Conservation (phyloP, 2,797 vertebrate species). For the Rhinella marina region DNA sequence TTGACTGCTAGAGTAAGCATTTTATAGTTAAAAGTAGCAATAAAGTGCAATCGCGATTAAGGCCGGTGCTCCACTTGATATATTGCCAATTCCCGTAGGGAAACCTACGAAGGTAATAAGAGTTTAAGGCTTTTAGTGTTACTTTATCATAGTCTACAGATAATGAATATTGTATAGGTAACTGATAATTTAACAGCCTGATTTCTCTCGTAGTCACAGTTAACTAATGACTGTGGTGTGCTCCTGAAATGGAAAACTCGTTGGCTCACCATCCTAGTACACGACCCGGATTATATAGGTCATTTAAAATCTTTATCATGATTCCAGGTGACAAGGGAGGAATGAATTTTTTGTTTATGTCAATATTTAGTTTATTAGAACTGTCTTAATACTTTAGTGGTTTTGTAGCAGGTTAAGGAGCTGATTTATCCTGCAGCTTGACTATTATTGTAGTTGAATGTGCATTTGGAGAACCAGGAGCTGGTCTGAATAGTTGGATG, state of each 20-base stretch:
- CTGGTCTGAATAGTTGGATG: neutral
- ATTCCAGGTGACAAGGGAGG: neutral
- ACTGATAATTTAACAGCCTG: slow-evolving; percentile 35
- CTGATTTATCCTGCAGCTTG: neutral
- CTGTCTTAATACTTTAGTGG: slow-evolving; percentile 16
- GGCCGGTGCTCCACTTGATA: slow-evolving; percentile 64
- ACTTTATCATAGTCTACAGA: slow-evolving; percentile 31
- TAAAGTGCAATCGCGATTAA: slow-evolving; percentile 73
- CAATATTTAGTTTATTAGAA: slow-evolving; percentile 18
- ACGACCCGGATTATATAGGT: neutral
- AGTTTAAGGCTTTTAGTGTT: slow-evolving; percentile 34
- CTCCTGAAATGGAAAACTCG: neutral
- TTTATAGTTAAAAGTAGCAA: slow-evolving; percentile 70
- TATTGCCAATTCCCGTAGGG: slow-evolving; percentile 64
- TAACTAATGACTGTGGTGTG: slow-evolving; percentile 3
- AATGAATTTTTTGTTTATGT: neutral
- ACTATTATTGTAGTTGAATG: neutral
- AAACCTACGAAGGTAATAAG: slow-evolving; percentile 62
- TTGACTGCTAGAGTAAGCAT: slow-evolving; percentile 73
- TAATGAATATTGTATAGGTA: slow-evolving; percentile 51
- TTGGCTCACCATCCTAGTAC: neutral
- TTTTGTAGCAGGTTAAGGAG: neutral
- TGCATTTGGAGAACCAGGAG: neutral
- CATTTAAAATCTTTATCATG: slow-evolving; percentile 2
- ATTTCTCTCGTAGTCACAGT: slow-evolving; percentile 17